Evolutionary conservation across 2,113 vertebrate genomes (phyloP).

Genomic region (Gadus chalcogrammus): DNA sequence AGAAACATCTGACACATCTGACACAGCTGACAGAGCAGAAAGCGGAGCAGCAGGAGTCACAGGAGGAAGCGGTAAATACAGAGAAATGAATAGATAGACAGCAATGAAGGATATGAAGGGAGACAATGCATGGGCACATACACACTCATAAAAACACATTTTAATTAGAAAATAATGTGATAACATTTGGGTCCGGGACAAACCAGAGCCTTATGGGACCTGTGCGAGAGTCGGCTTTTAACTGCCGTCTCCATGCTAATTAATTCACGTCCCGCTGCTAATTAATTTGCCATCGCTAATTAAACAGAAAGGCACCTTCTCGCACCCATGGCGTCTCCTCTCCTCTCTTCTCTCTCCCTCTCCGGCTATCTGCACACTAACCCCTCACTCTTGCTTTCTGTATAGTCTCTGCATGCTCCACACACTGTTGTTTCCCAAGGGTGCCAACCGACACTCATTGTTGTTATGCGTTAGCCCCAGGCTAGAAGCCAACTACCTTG

Average conservation of each 20-base stretch:
- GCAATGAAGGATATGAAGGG: conserved; percentile 4
- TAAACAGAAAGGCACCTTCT: conserved; percentile 72
- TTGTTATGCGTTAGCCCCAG: conserved; percentile 39
- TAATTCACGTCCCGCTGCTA: conserved; percentile 70
- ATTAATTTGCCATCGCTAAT: conserved; percentile 71
- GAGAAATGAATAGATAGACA: not conserved
- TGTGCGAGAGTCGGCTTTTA: conserved; percentile 46
- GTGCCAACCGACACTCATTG: conserved; percentile 51
- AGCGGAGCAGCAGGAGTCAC: conserved; percentile 11
- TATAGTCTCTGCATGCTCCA: conserved; percentile 20
- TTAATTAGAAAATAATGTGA: conserved; percentile 64
- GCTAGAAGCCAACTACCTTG: conserved; percentile 51
- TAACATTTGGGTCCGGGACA: conserved; percentile 48
- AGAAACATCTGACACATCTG: conserved; percentile 8
- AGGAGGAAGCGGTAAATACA: no score
- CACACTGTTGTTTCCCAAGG: conserved; percentile 14
- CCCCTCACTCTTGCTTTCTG: conserved; percentile 18
- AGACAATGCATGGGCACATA: conserved; percentile 16
- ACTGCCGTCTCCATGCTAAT: conserved; percentile 64
- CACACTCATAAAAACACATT: conserved; percentile 29
- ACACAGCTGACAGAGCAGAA: conserved; percentile 12
- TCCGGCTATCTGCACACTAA: conserved; percentile 4
- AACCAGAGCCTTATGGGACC: conserved; percentile 48
- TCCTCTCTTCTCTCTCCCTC: conserved; percentile 10
- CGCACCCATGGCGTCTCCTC: conserved; percentile 19